Evolutionary conservation across 1,140 invertebrate genomes (phyloP), one percentile per base, ranked within the genome.

Genomic region (Brachionus rotundiformis): DNA sequence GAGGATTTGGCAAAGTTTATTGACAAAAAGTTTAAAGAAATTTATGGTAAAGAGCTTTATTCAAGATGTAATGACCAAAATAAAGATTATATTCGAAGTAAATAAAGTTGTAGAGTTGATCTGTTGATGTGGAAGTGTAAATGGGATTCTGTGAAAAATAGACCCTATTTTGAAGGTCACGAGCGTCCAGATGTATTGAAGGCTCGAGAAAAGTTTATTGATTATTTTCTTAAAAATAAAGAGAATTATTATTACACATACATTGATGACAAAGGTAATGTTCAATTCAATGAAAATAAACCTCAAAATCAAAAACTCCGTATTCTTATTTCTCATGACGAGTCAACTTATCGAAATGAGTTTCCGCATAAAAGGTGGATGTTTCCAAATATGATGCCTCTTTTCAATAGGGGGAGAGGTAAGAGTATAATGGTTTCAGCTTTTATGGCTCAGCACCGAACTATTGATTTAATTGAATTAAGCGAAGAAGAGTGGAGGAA

Each of bases 321-420:
- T 23, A 61, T 19, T 61, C 54, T 61, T 61, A 61, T 61, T 61
- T 61, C 54, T 25, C 54, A 61, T 25, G 54, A 61, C 54, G 54
- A 61, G 19, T 61, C 54, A 61, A 61, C 54, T 16, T 61, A 61
- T 25, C 54, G 54, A 23, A 61, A 61, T 25, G 54, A 61, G 19
- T 25, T 61, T 16, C 54, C n/a, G 25, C n/a, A 16, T 23, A 23
- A 61, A 61, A 61, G 54, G 10, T 61, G 54, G 54, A 61, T 61
- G 54, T 61, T 61, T 61, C 11, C n/a, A 7, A 61, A 61, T 61
- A 61, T 61, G 54, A 61, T 61, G 54, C n/a, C n/a, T 23, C 54
- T 49, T 61, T 61, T 61, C 25, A 61, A 61, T 25, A 61, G n/a
- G n/a, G n/a, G n/a, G n/a, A n/a, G n/a, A n/a, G n/a, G n/a, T n/a